Conservation (phyloP, 2,797 vertebrate species). For the Parauchenoglanis punctatus region DNA sequence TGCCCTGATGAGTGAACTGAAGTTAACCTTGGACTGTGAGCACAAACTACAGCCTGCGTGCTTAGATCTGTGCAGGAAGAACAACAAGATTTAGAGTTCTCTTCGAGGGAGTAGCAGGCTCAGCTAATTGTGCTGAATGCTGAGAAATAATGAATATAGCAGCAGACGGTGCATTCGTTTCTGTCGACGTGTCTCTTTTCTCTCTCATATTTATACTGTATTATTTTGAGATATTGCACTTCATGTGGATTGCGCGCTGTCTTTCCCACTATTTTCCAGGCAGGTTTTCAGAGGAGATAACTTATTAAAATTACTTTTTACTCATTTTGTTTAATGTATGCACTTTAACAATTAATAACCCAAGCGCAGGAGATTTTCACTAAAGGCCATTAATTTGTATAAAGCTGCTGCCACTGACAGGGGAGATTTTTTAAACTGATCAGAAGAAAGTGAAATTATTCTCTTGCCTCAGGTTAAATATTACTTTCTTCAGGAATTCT, state of each 20-base stretch:
- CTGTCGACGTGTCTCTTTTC: conserved; percentile 22
- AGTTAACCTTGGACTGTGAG: conserved; percentile 54
- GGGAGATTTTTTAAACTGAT: conserved; percentile 84
- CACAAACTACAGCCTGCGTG: conserved; percentile 18
- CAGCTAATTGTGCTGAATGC: conserved; percentile 56
- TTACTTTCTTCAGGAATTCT: conserved; percentile 77
- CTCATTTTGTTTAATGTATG: conserved; percentile 87
- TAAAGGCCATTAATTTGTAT: conserved; percentile 86
- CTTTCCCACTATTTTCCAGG: conserved; percentile 56
- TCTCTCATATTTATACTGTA: conserved; percentile 52
- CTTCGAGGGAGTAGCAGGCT: conserved; percentile 38
- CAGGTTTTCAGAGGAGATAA: conserved; percentile 72
- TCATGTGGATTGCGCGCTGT: conserved; percentile 48
- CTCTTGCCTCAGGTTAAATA: conserved; percentile 83
- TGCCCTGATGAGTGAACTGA: conserved; percentile 53
- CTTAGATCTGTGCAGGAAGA: conserved; percentile 1
- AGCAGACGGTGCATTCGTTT: conserved; percentile 51
- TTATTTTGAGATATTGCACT: conserved; percentile 51
- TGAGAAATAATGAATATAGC: conserved; percentile 49
- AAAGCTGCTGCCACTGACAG: conserved; percentile 81
- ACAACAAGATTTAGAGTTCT: conserved; percentile 49
- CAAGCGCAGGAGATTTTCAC: conserved; percentile 79
- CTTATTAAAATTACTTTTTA: conserved; percentile 87
- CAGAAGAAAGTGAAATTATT: conserved; percentile 84
- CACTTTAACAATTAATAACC: conserved; percentile 88